Evolutionary conservation across 1,140 invertebrate genomes (phyloP).

Genomic region (Conopomorpha cramerella): DNA sequence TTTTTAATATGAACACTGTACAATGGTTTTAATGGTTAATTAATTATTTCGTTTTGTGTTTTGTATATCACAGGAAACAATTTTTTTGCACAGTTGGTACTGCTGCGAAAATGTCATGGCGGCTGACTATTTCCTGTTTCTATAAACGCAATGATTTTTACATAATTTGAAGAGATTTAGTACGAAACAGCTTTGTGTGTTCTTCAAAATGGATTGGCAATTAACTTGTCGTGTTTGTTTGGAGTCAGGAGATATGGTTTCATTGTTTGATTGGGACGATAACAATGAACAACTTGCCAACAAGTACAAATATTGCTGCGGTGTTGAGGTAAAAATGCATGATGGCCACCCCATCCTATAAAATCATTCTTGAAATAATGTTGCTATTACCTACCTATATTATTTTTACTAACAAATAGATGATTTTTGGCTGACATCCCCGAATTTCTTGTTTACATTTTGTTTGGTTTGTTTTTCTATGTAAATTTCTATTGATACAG

Average conservation of each 20-base stretch:
- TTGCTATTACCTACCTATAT: constrained; percentile 50
- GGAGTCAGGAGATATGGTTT: constrained; percentile 58
- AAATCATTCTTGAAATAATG: too few species aligned
- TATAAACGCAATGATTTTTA: too few species aligned
- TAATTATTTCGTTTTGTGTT: too few species aligned
- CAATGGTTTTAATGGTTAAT: too few species aligned
- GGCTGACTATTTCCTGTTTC: too few species aligned
- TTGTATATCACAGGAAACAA: too few species aligned
- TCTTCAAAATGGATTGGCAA: constrained; percentile 57
- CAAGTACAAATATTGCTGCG: constrained; percentile 62
- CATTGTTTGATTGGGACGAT: constrained; percentile 61
- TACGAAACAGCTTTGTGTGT: too few species aligned
- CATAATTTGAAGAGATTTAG: too few species aligned
- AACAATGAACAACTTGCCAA: constrained; percentile 61
- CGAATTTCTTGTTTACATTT: constrained; percentile 6
- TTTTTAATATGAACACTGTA: too few species aligned
- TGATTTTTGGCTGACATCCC: constrained; percentile 49
- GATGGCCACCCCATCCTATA: constrained; percentile 46
- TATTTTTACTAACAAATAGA: constrained; percentile 18
- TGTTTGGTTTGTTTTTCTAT: constrained; percentile 18
- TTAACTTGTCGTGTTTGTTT: constrained; percentile 63
- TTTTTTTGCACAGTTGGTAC: too few species aligned
- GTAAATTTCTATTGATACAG: too few species aligned
- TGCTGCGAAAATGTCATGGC: too few species aligned
- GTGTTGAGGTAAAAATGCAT: constrained; percentile 59